Conservation (phyloP, 2,888 invertebrate genomes). For the Drosophila fulvimacula region DNA sequence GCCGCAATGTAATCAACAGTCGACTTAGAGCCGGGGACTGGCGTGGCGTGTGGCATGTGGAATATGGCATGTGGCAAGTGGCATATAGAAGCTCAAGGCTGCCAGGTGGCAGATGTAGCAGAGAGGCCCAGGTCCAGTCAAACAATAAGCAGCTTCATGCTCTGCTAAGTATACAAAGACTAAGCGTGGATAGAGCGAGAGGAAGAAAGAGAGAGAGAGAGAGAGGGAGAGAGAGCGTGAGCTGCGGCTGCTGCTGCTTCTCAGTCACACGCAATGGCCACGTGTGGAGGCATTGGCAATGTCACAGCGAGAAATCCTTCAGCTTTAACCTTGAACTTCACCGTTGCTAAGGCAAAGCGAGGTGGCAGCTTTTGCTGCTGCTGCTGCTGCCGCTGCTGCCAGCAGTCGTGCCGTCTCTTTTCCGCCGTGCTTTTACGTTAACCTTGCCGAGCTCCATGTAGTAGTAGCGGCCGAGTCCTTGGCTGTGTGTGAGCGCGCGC, state of each 20-base stretch:
- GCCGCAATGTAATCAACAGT: slow-evolving; percentile 74
- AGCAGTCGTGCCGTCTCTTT: slow-evolving; percentile 31
- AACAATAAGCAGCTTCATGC: slow-evolving; percentile 66
- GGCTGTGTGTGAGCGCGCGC: slow-evolving; percentile 46
- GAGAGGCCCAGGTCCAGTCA: slow-evolving; percentile 45
- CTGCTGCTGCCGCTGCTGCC: slow-evolving; percentile 15
- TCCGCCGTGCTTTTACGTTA: slow-evolving; percentile 64
- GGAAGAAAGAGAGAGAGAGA: not conserved
- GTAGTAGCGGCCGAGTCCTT: slow-evolving; percentile 62
- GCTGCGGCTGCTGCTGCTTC: slow-evolving; percentile 6
- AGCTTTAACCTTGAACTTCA: slow-evolving; percentile 83
- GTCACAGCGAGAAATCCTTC: slow-evolving; percentile 64
- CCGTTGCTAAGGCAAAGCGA: slow-evolving; percentile 65
- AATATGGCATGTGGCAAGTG: slow-evolving; percentile 16
- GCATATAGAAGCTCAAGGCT: slow-evolving; percentile 40
- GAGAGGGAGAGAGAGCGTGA: not conserved
- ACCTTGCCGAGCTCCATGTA: slow-evolving; percentile 48
- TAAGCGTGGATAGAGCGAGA: not conserved
- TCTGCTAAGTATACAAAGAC: slow-evolving; percentile 67
- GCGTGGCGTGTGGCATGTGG: slow-evolving; percentile 14
- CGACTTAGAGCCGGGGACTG: slow-evolving; percentile 3
- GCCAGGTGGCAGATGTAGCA: slow-evolving; percentile 45
- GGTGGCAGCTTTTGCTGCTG: slow-evolving; percentile 32
- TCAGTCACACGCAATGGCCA: slow-evolving; percentile 42
- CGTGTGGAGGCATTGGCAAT: slow-evolving; percentile 59